These are phyloP conservation scores for Diprion similis DNA, from an alignment of 1,140 invertebrate genomes.

Conservation along the genomic window DNA sequence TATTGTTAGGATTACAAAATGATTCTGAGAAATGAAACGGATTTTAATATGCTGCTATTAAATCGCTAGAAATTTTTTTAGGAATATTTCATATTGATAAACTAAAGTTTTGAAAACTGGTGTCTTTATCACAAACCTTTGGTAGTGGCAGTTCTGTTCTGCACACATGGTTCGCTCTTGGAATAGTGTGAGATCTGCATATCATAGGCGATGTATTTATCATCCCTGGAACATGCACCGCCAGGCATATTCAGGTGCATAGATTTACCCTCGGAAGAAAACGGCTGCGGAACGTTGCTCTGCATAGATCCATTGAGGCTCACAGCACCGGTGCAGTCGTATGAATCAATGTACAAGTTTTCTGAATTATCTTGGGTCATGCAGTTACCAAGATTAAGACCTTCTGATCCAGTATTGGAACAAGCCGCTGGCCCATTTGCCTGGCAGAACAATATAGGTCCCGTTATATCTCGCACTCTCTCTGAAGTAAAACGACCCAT, in stretches of 20 bases:
- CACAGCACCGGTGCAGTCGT: constrained; percentile 72
- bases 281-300: constrained; percentile 76
- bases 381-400: constrained; percentile 29
- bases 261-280: constrained; percentile 63
- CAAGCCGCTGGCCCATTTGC: constrained; percentile 40
- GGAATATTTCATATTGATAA: not conserved
- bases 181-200: constrained; percentile 68
- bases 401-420: constrained; percentile 37
- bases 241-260: constrained; percentile 77
- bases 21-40: too few species aligned
- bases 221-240: constrained; percentile 70
- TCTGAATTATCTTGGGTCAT: constrained; percentile 39
- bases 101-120: not conserved
- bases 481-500: constrained; percentile 69
- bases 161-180: not conserved
- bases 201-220: constrained; percentile 73
- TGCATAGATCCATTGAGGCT: constrained; percentile 76
- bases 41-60: too few species aligned
- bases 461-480: constrained; percentile 67
- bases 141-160: not conserved
- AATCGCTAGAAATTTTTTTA: not conserved
- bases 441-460: constrained; percentile 62
- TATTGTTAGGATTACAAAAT: too few species aligned
- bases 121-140: not conserved
- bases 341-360: constrained; percentile 69